Base-by-base conservation (phyloP, 2,888 invertebrate species). In the Tromatobia lineatoria region DNA sequence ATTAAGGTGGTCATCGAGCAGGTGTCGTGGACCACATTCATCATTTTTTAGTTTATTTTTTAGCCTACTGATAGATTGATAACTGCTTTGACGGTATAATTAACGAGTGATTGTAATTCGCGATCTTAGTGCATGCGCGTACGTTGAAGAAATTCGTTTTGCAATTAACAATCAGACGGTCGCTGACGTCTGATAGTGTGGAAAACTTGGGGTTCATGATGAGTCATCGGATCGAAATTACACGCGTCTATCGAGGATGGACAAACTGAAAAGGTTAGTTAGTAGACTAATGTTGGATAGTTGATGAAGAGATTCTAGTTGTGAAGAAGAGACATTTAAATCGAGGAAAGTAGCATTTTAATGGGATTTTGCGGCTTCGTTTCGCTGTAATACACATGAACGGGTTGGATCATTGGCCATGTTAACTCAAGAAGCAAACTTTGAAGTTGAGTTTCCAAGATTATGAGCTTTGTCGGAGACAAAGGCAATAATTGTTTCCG, bases 221-320 rank as follows among this genome's bases (percentile, higher is more conserved):
- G 83, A 83, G 54, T 83, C 76, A 73, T 69, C 74, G 66, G 34
- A 67, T 61, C 69, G 80, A 23, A 45, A 83, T 50, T n/a, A 54
- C 73, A 73, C 61, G 67, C 67, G 54, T 73, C 54, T 23, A 61
- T 54, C 76, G 61, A 80, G 47, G 42, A 83, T 83, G 83, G 80
- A 80, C 52, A 67, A 42, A 61, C 76, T 83, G 80, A 83, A 52
- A 73, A 83, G 83, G 83, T 83, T 76, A 25, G 80, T 80, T 50
- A 18, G 45, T 20, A 45, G 0, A 7, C 23, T 6, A 1, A 45
- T 3, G 29, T 59, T 11, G 29, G 29, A 0, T 2, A 7, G 15
- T 59, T 29, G 25, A 11, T 29, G 25, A 59, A 0, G 29, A 25
- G 8, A 1, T 25, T 11, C 15, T 15, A 2, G 15, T 57, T 15